Evolutionary conservation across 2,888 invertebrate species (phyloP).

Genomic region (Pammene aurita): DNA sequence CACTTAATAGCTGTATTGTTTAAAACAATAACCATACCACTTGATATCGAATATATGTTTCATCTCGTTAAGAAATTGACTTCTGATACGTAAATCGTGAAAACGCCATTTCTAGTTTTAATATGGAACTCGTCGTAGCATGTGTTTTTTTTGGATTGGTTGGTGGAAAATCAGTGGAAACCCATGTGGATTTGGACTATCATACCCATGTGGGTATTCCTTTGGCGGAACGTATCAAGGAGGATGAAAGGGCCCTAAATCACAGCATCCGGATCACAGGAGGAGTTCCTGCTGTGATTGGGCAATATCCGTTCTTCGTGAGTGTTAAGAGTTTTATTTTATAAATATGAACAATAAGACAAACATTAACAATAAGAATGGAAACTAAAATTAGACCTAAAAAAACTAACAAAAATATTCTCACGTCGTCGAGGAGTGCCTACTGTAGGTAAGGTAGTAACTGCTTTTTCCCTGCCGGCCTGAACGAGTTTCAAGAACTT

Average conservation of each 20-base stretch:
- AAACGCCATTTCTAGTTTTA: not conserved
- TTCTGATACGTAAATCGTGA: not conserved
- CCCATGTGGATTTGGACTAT: not conserved
- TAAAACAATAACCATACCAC: slow-evolving; percentile 2
- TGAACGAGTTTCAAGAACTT: no score
- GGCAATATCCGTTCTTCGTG: slow-evolving; percentile 19
- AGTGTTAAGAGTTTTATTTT: not conserved
- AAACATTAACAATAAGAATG: no score
- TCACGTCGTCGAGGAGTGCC: no score
- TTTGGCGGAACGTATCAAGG: not conserved
- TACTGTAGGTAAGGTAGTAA: no score
- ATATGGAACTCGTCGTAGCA: not conserved
- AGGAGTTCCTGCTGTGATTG: not conserved
- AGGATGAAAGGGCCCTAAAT: not conserved
- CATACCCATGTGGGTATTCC: slow-evolving; percentile 15
- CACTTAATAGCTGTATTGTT: slow-evolving; percentile 12
- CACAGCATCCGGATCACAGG: not conserved
- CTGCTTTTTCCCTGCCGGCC: no score
- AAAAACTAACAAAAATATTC: no score
- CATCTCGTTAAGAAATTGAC: slow-evolving; percentile 1
- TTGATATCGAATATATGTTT: slow-evolving; percentile 2
- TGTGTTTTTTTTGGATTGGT: not conserved
- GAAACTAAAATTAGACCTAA: no score
- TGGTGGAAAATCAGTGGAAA: not conserved
- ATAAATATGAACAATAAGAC: no score